Conservation (phyloP, 2,113 vertebrate species). For the Hucho hucho region DNA sequence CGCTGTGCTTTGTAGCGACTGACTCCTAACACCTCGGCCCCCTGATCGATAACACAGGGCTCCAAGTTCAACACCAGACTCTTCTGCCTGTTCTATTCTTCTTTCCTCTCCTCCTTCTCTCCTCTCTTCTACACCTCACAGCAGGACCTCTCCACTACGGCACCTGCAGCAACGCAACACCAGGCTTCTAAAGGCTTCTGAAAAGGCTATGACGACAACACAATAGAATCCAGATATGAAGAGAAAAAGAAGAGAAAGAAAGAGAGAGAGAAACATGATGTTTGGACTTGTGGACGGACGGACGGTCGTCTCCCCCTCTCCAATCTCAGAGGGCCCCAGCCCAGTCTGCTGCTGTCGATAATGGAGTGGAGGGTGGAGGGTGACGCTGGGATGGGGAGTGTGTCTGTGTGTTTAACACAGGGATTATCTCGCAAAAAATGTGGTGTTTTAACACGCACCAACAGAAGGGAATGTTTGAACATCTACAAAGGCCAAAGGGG, state of each 20-base stretch:
- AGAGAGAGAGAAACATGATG: slow-evolving; percentile 16
- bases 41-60: slow-evolving; percentile 63
- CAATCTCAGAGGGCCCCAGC: slow-evolving; percentile 60
- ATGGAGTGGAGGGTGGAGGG: slow-evolving; percentile 37
- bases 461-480: slow-evolving; percentile 44
- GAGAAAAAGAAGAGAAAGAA: slow-evolving; percentile 29
- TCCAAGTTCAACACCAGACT: slow-evolving; percentile 40
- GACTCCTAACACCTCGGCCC: slow-evolving; percentile 63
- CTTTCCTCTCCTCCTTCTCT: slow-evolving; percentile 22
- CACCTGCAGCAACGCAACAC: slow-evolving; percentile 31
- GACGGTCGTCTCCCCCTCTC: slow-evolving; percentile 28
- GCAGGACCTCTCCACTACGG: slow-evolving; percentile 63
- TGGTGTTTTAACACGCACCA: slow-evolving; percentile 50
- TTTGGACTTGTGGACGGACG: slow-evolving; percentile 66
- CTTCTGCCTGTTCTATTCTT: slow-evolving; percentile 36
- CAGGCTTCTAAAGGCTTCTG: slow-evolving; percentile 61
- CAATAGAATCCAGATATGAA: slow-evolving; percentile 45
- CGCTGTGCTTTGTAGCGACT: slow-evolving; percentile 36
- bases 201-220: slow-evolving; percentile 66
- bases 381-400: slow-evolving; percentile 20
- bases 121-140: slow-evolving; percentile 47
- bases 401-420: slow-evolving; percentile 46
- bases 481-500: slow-evolving; percentile 59
- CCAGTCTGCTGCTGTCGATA: slow-evolving; percentile 66
- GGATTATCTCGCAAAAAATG: slow-evolving; percentile 59